These are phyloP conservation scores for Ivindomyrus marchei DNA, from an alignment of 2,113 vertebrate genomes.

Conservation along the genomic window DNA sequence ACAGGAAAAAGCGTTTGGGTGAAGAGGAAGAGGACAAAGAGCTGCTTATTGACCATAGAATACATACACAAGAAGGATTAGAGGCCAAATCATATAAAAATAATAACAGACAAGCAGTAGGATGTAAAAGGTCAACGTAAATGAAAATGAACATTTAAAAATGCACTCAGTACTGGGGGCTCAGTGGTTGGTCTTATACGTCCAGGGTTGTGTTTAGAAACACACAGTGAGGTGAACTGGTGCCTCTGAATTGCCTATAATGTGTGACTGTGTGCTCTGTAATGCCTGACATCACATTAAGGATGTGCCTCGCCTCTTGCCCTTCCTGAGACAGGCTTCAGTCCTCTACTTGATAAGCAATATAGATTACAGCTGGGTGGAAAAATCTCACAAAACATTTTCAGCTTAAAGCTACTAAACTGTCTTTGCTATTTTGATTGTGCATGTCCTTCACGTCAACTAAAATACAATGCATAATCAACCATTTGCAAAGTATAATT, in stretches of 20 bases:
- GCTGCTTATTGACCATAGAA: neutral
- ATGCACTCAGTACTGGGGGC: neutral
- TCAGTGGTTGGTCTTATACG: neutral
- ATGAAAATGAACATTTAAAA: conserved; percentile 7
- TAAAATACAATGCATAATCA: neutral
- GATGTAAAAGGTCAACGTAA: neutral
- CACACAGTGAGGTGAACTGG: neutral
- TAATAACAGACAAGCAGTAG: neutral
- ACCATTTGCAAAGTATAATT: neutral
- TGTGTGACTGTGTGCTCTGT: neutral
- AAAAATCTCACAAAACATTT: neutral
- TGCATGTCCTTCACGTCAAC: neutral
- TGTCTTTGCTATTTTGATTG: neutral
- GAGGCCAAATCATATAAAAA: neutral
- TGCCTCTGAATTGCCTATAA: neutral
- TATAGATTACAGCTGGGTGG: neutral
- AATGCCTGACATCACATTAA: neutral
- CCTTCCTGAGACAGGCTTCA: neutral
- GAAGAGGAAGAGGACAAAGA: neutral
- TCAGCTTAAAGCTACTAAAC: neutral
- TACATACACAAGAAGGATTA: neutral
- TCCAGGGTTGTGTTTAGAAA: neutral
- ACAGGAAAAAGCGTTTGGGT: neutral
- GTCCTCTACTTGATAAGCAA: neutral
- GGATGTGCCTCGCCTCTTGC: neutral